Percentiles rank a stretch among this genome's conserved stretches.
These are phyloP conservation scores for Ridgeia piscesae DNA, from an alignment of 1,140 invertebrate species.

Conservation along the genomic window DNA sequence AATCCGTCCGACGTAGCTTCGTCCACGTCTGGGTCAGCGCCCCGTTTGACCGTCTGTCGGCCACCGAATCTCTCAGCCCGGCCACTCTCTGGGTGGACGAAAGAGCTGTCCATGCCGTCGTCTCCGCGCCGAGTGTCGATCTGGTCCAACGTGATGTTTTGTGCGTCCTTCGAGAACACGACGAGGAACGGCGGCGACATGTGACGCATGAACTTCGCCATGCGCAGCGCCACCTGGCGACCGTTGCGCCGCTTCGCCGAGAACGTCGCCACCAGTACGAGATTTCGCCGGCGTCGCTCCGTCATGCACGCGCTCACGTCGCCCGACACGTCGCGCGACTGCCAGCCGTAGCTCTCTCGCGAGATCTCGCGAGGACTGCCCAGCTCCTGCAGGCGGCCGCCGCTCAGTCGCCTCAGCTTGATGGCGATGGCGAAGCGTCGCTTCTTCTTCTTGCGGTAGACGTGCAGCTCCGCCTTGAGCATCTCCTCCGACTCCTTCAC, in stretches of 20 bases:
- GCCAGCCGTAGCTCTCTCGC: slow-evolving; percentile 42
- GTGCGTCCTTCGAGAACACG: slow-evolving; percentile 55
- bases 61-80: background rate
- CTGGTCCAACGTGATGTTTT: slow-evolving; percentile 36
- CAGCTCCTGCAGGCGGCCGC: slow-evolving; percentile 40
- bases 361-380: slow-evolving; percentile 33
- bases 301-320: slow-evolving; percentile 43
- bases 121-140: background rate
- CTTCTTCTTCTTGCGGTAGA: slow-evolving; percentile 45
- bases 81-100: slow-evolving; percentile 33
- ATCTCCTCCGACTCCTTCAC: slow-evolving; percentile 46
- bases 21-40: background rate
- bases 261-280: slow-evolving; percentile 47
- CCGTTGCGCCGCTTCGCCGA: slow-evolving; percentile 26
- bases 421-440: slow-evolving; percentile 34
- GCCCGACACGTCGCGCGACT: slow-evolving; percentile 49
- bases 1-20: background rate
- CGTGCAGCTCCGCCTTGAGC: slow-evolving; percentile 53
- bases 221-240: slow-evolving; percentile 33
- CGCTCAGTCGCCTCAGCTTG: slow-evolving; percentile 46
- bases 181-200: slow-evolving; percentile 56
- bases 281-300: slow-evolving; percentile 19
- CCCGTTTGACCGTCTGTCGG: background rate
- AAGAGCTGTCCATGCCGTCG: background rate
- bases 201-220: slow-evolving; percentile 42